Conservation (phyloP, 2,888 invertebrate genomes). For the Amiota communis region DNA sequence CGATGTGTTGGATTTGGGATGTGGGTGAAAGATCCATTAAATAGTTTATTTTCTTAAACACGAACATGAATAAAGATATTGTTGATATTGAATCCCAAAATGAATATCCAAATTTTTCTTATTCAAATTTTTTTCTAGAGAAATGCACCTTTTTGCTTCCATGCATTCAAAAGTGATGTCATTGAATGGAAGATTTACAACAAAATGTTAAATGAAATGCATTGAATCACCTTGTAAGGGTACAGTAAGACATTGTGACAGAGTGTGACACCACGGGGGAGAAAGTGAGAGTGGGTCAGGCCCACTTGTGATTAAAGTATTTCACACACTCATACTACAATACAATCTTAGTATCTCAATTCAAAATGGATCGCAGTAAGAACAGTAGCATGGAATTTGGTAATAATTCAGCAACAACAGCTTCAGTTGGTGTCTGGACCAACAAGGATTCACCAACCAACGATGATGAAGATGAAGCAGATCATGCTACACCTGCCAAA, state of each 20-base stretch:
- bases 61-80: background rate
- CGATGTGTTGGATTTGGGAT: no score
- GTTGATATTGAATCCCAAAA: background rate
- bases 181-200: background rate
- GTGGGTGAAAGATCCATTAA: background rate
- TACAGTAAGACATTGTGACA: no score
- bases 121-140: background rate
- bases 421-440: slow-evolving; percentile 52
- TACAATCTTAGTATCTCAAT: no score
- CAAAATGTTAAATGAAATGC: no score
- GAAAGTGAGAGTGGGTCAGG: no score
- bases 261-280: no score
- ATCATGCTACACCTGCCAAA: slow-evolving; percentile 67
- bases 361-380: slow-evolving; percentile 62
- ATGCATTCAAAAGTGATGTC: background rate
- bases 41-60: background rate
- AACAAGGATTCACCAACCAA: slow-evolving; percentile 64
- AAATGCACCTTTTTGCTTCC: background rate
- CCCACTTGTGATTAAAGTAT: no score
- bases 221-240: no score
- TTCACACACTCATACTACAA: no score
- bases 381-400: slow-evolving; percentile 63
- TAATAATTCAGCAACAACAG: slow-evolving; percentile 49
- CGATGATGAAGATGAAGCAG: slow-evolving; percentile 69
- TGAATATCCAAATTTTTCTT: background rate